Evolutionary conservation across 2,113 vertebrate genomes (phyloP), one percentile per base, ranked within the genome.

Genomic region (Xerus inauris): DNA sequence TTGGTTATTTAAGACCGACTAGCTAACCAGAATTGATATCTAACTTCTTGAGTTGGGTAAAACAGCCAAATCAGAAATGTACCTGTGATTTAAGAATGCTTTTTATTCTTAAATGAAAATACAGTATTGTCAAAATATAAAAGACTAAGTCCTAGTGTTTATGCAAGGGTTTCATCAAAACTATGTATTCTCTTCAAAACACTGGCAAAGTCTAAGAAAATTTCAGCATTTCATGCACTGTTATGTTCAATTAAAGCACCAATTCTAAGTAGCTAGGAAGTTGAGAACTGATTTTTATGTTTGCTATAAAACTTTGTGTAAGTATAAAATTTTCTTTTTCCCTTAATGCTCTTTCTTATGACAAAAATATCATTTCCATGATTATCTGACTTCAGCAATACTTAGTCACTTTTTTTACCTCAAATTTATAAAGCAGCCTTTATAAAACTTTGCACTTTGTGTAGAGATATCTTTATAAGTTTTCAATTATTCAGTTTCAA

Each of bases 401-500:
- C 98, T 97, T 97, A 98, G 98, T 98, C 79, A 67, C 97, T 94
- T 96, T 83, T 88, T 65, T 94, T 94, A 87, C 84, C 84, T 98
- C 90, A 96, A 87, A 96, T 65, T 59, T 96, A 98, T 97, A 98
- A 98, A 97, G 91, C 65, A 82, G 1, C 40, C 62, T 97, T 98
- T 49, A 98, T 97, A 98, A 98, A 98, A 97, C 67, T 94, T 85
- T 92, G 94, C 82, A 95, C 92, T 98, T 98, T 1, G 40, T 97
- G 97, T 99, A 98, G 98, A 97, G 98, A 97, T 98, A 98, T 95
- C 97, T 93, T 91, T 95, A 98, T 97, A 98, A 98, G 98, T 98
- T 98, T 97, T 97, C 98, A 99, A 98, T 99, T 99, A 99, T 97
- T 98, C 94, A 94, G 42, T 96, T 96, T 98, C 95, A 98, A 96